Conservation (phyloP, 37 sponge, comb jelly and placozoan species). For the Oscarella lobularis region DNA sequence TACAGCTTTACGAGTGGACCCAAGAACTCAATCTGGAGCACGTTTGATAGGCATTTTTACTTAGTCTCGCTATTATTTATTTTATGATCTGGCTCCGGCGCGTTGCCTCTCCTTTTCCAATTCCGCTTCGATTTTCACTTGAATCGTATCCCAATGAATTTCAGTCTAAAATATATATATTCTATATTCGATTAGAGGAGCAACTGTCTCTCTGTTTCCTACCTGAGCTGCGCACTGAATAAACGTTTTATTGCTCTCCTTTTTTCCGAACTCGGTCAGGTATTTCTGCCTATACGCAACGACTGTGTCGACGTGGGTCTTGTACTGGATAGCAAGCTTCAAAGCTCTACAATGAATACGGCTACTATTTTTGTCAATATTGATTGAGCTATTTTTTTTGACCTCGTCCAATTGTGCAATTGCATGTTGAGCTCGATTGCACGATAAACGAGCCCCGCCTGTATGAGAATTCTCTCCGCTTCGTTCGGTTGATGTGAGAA, state of each 20-base stretch:
- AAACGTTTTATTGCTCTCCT: conserved; percentile 62
- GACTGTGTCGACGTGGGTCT: conserved; percentile 96
- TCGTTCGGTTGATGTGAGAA: conserved; percentile 68
- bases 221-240: conserved; percentile 41
- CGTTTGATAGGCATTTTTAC: conserved; percentile 12
- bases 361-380: neutral
- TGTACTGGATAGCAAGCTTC: conserved; percentile 78
- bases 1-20: neutral
- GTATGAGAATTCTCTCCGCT: conserved; percentile 78
- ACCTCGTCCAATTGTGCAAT: conserved; percentile 91
- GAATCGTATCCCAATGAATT: conserved; percentile 85
- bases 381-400: too few relatives aligned
- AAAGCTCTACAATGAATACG: conserved; percentile 40
- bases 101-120: conserved; percentile 37
- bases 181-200: neutral
- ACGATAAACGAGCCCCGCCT: conserved; percentile 64
- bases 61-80: too few relatives aligned
- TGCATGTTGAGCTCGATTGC: conserved; percentile 77
- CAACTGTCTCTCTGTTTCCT: conserved; percentile 4
- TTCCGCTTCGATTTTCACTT: conserved; percentile 65
- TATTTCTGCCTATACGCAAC: conserved; percentile 73
- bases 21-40: conserved; percentile 9
- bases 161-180: conserved; percentile 27
- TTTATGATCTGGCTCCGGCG: neutral
- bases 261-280: conserved; percentile 39